Base-by-base conservation (phyloP, 2,888 invertebrate genomes). In the Mythimna vitellina region DNA sequence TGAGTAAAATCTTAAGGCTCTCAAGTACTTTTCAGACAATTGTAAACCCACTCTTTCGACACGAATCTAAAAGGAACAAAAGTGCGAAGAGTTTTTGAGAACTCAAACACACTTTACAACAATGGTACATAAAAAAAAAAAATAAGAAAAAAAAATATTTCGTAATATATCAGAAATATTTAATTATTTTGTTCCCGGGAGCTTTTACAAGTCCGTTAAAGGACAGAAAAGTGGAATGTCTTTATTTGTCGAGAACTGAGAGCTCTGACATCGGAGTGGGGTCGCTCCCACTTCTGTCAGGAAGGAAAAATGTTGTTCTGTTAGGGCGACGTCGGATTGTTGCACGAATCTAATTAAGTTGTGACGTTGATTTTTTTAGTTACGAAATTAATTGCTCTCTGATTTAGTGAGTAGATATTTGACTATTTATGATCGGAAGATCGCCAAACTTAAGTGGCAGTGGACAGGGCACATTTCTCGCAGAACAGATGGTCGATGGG, bases 231-330 rank as follows among this genome's bases (percentile, higher is more conserved):
- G 53, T 20, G 7, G 20, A 72, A 54, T 62, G 56, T 74, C 67
- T 82, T 78, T 78, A 78, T 80, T 80, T 82, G 78, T 74, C 6
- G 74, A 70, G 49, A 57, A 10, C 57, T 49, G 25, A 51, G 78
- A 66, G 60, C 20, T 12, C 58, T 56, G 65, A 49, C 42, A 29
- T 57, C 17, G 42, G 22, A 78, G 69, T 66, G 63, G 53, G 64
- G 73, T 70, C 78, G 56, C 25, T 22, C 32, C 17, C n/a, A 63
- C 12, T 78, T 63, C 54, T 65, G 65, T 82, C 70, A 69, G 54
- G 12, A 65, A 70, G 54, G 22, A 67, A 80, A 70, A 80, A 70
- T 65, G 32, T 73, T 62, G 20, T 67, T 42, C 54, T 66, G 9
- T 81, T 58, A 81, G 32, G 61, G 32, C 7, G 61, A 71, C 29